phyloP scores from a whole-genome alignment of 1,140 invertebrate genomes.

The Lutraria rhynchaena region DNA sequence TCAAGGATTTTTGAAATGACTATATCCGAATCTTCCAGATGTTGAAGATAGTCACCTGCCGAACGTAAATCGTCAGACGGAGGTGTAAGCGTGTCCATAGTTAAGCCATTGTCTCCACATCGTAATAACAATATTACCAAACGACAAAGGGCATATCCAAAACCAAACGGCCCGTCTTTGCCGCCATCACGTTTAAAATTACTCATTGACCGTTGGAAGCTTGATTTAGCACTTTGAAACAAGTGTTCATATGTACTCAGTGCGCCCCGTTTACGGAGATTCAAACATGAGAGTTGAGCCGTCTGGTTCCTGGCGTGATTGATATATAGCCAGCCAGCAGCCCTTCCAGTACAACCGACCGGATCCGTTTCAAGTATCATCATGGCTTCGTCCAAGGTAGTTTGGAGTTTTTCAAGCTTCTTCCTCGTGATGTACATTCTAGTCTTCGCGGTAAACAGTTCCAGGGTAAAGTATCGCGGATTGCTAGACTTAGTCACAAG shows the following conservation, averaged over 20 bases:
- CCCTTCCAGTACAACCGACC: slow-evolving; percentile 61
- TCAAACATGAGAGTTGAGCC: slow-evolving; percentile 58
- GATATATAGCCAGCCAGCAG: slow-evolving; percentile 65
- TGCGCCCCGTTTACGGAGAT: slow-evolving; percentile 48
- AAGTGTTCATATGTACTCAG: slow-evolving; percentile 28
- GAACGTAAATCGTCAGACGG: slow-evolving; percentile 35
- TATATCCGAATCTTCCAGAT: slow-evolving; percentile 54
- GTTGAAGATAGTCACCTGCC: slow-evolving; percentile 46
- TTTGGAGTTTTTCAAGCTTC: slow-evolving; percentile 60
- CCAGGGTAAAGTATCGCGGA: slow-evolving; percentile 61
- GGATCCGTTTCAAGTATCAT: slow-evolving; percentile 65
- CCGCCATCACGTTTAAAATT: slow-evolving; percentile 65
- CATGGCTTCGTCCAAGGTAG: slow-evolving; percentile 58
- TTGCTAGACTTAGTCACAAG: slow-evolving; percentile 59
- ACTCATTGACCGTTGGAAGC: slow-evolving; percentile 53
- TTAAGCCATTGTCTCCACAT: slow-evolving; percentile 64
- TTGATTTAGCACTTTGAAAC: slow-evolving; percentile 40
- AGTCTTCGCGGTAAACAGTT: slow-evolving; percentile 63
- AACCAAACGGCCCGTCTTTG: slow-evolving; percentile 67
- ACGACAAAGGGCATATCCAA: slow-evolving; percentile 65
- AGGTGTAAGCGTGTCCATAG: slow-evolving; percentile 48
- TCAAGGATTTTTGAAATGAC: slow-evolving; percentile 63
- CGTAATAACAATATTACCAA: slow-evolving; percentile 56
- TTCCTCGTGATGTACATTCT: slow-evolving; percentile 62
- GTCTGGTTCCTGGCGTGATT: slow-evolving; percentile 64